Evolutionary conservation across 2,797 vertebrate genomes (phyloP).

Genomic region (Amblyraja radiata): DNA sequence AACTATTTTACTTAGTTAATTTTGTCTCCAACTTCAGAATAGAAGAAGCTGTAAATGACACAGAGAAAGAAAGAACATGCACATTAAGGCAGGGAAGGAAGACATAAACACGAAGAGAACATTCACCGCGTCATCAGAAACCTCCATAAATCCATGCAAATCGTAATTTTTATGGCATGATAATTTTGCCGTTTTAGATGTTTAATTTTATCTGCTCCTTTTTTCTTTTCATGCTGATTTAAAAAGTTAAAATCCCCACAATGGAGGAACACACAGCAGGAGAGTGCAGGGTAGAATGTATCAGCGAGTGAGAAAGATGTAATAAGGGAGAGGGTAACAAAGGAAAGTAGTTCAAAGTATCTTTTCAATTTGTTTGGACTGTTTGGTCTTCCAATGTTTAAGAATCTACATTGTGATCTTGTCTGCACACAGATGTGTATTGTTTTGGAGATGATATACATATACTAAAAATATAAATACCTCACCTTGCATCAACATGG

Average conservation of each 20-base stretch:
- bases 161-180: too few relatives aligned
- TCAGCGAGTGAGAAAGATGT: not conserved
- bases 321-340: not conserved
- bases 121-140: too few relatives aligned
- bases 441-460: not conserved
- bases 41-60: not conserved
- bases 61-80: not conserved
- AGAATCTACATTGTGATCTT: not conserved
- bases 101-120: too few relatives aligned
- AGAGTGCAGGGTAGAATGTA: not conserved
- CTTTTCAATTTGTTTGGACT: not conserved
- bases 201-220: not conserved
- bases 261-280: not conserved
- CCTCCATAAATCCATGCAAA: too few relatives aligned
- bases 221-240: not conserved
- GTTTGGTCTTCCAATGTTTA: not conserved
- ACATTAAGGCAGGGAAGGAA: not conserved
- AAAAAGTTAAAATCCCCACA: not conserved
- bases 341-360: not conserved
- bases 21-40: not conserved
- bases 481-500: too few relatives aligned
- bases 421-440: not conserved
- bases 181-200: too few relatives aligned
- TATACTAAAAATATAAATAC: not conserved
- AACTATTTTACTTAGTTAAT: not conserved